Evolutionary conservation across 2,888 invertebrate species (phyloP).

Genomic region (Nephrocerus scutellatus): DNA sequence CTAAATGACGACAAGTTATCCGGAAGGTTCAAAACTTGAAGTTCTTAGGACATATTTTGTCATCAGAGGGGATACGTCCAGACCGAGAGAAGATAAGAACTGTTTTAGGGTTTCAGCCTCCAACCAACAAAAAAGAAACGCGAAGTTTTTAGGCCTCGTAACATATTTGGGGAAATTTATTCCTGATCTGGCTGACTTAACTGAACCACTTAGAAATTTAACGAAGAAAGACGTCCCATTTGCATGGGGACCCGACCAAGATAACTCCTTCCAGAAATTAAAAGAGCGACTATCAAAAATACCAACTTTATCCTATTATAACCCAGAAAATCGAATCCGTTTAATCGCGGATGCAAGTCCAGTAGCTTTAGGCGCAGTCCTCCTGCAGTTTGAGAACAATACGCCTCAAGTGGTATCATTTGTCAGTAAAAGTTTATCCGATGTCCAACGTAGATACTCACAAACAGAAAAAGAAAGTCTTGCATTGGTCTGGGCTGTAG

Average conservation of each 20-base stretch:
- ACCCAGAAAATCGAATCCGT: slow-evolving; percentile 14
- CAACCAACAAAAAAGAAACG: slow-evolving; percentile 7
- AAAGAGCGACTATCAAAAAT: slow-evolving; percentile 15
- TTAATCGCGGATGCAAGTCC: slow-evolving; percentile 21
- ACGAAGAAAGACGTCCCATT: slow-evolving; percentile 17
- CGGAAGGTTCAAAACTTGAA: slow-evolving; percentile 4
- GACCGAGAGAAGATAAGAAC: slow-evolving; percentile 9
- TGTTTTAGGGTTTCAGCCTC: slow-evolving; percentile 1
- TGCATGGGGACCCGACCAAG: slow-evolving; percentile 14
- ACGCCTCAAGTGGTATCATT: slow-evolving; percentile 18
- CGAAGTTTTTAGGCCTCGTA: slow-evolving; percentile 25
- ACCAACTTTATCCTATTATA: slow-evolving; percentile 18
- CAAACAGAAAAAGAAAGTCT: slow-evolving; percentile 23
- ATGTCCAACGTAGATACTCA: slow-evolving; percentile 18
- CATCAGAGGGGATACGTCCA: slow-evolving; percentile 1
- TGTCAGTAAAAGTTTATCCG: slow-evolving; percentile 20
- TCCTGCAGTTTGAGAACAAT: slow-evolving; percentile 20
- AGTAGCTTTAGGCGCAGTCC: slow-evolving; percentile 20
- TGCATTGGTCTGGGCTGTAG: slow-evolving; percentile 19
- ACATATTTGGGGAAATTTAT: slow-evolving; percentile 20
- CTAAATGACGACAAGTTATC: no score
- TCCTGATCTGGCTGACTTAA: slow-evolving; percentile 16
- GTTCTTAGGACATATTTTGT: slow-evolving; percentile 3
- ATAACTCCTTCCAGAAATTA: slow-evolving; percentile 14
- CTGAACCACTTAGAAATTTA: slow-evolving; percentile 15